Evolutionary conservation across 53 echinoderm and acorn worm species (phyloP).

Genomic region (Apostichopus leukothele): DNA sequence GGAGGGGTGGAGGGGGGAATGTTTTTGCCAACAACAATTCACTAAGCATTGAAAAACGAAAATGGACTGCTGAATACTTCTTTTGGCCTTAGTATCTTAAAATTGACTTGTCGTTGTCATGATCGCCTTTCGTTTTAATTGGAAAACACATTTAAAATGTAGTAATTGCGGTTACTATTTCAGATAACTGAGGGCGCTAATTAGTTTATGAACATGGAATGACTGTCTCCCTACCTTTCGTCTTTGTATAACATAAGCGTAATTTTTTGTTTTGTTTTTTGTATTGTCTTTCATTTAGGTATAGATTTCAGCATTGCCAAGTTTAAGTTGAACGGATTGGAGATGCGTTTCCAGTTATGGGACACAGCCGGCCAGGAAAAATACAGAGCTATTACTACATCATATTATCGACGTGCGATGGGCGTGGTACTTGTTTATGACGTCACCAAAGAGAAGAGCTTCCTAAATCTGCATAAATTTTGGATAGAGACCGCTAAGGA

Average conservation of each 20-base stretch:
- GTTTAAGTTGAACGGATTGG: slow-evolving; percentile 56
- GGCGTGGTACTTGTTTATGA: slow-evolving; percentile 86
- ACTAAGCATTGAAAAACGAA: no score
- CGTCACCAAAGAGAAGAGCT: slow-evolving; percentile 71
- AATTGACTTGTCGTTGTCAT: no score
- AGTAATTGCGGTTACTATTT: no score
- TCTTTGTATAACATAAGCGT: no score
- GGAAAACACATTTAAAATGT: no score
- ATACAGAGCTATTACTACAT: slow-evolving; percentile 81
- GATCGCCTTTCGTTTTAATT: no score
- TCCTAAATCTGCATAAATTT: slow-evolving; percentile 60
- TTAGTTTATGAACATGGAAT: not conserved
- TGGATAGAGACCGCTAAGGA: slow-evolving; percentile 63
- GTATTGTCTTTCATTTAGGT: slow-evolving; percentile 48
- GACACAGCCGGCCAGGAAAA: slow-evolving; percentile 88
- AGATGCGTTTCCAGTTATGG: slow-evolving; percentile 75
- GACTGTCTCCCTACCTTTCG: no score
- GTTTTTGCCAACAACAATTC: no score
- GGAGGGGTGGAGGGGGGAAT: no score
- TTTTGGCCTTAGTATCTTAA: no score
- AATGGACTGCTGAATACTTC: no score
- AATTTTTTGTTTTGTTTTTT: not conserved
- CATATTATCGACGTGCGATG: slow-evolving; percentile 85
- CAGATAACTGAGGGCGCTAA: not conserved
- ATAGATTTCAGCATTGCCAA: slow-evolving; percentile 84